Conservation (phyloP, 2,888 invertebrate genomes). For the Tineola bisselliella region DNA sequence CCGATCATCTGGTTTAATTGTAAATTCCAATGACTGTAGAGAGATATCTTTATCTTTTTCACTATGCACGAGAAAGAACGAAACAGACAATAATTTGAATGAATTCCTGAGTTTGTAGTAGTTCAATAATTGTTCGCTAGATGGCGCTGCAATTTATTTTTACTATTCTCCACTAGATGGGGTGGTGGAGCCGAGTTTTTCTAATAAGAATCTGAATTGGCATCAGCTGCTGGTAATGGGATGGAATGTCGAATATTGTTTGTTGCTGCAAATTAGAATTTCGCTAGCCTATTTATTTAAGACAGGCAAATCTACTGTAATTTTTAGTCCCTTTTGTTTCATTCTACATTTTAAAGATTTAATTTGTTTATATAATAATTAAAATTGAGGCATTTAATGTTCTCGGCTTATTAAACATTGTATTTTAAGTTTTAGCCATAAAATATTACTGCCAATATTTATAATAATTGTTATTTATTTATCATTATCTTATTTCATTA, state of each 20-base stretch:
- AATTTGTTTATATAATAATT: too few species aligned
- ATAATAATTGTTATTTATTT: too few species aligned
- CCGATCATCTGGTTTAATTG: constrained; percentile 37
- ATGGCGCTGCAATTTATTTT: constrained; percentile 48
- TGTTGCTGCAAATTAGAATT: constrained; percentile 14
- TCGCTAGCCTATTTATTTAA: constrained; percentile 10
- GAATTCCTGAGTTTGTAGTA: constrained; percentile 24
- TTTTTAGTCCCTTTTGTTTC: not conserved
- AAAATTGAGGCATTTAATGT: too few species aligned
- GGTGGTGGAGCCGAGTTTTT: constrained; percentile 15
- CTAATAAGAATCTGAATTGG: constrained; percentile 12
- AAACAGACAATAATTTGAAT: constrained; percentile 26
- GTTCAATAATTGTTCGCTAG: constrained; percentile 22
- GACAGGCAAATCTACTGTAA: not conserved
- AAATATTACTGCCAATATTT: too few species aligned
- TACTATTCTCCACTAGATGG: constrained; percentile 34
- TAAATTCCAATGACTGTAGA: constrained; percentile 39
- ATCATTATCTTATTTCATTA: too few species aligned
- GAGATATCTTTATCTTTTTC: constrained; percentile 41
- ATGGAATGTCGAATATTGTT: constrained; percentile 1
- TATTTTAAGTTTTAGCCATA: too few species aligned
- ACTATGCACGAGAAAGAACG: constrained; percentile 37
- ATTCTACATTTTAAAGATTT: too few species aligned
- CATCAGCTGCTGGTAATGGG: constrained; percentile 18
- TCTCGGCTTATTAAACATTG: too few species aligned